phyloP scores from a whole-genome alignment of 2,888 invertebrate species.

The Itoplectis maculator region DNA sequence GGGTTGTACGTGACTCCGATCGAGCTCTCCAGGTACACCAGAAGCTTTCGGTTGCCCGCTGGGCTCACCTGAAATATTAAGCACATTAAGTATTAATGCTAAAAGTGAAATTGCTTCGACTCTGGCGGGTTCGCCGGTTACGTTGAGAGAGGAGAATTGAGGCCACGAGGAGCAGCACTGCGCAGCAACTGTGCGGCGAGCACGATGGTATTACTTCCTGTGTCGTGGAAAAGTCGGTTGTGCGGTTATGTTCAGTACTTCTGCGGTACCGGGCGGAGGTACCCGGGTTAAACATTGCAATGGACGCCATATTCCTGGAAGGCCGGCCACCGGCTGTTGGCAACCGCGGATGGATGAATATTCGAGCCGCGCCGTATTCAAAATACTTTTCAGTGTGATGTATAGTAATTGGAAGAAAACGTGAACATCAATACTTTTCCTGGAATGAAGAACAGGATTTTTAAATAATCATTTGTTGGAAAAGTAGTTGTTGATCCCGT shows the following conservation, averaged over 20 bases:
- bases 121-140: conserved; percentile 10
- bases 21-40: conserved; percentile 36
- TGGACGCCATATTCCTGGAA: neutral
- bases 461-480: too few species aligned
- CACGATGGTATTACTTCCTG: neutral
- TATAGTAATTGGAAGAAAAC: too few species aligned
- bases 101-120: conserved; percentile 65
- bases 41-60: conserved; percentile 38
- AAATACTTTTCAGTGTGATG: too few species aligned
- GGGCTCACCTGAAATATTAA: conserved; percentile 65
- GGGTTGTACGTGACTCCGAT: conserved; percentile 14
- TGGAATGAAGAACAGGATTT: too few species aligned
- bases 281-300: conserved; percentile 3
- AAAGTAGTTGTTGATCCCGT: too few species aligned
- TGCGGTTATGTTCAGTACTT: conserved; percentile 17
- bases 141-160: conserved; percentile 16
- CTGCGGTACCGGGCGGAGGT: conserved; percentile 7
- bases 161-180: conserved; percentile 7
- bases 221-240: conserved; percentile 27
- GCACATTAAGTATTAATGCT: conserved; percentile 68
- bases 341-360: neutral
- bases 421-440: too few species aligned
- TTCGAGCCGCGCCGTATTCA: too few species aligned
- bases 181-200: neutral
- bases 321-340: neutral